These are phyloP conservation scores for Aphidoletes aphidimyza DNA, from an alignment of 2,888 invertebrate species.

Conservation along the genomic window DNA sequence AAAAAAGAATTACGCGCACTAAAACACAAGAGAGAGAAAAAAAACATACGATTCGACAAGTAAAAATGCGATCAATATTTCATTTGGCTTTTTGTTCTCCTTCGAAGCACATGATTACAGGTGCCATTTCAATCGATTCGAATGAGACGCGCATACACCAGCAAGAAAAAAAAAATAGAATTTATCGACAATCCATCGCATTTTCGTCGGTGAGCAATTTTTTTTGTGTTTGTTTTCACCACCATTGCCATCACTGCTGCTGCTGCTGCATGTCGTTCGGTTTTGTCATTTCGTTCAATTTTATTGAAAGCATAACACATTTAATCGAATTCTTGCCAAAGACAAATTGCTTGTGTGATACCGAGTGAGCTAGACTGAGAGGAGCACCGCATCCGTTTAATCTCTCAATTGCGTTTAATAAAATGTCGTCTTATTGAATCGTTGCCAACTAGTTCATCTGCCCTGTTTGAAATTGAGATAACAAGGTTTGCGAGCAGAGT, in stretches of 20 bases:
- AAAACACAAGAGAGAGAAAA: not conserved
- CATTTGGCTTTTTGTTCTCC: constrained; percentile 4
- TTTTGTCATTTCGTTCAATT: constrained; percentile 46
- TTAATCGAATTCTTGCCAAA: constrained; percentile 47
- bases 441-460: constrained; percentile 42
- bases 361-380: constrained; percentile 10
- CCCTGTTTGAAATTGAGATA: not conserved
- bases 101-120: constrained; percentile 1
- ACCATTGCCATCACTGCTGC: too few species aligned
- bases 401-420: constrained; percentile 36
- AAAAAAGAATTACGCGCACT: too few species aligned
- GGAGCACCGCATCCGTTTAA: constrained; percentile 25
- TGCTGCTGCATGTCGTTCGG: not conserved
- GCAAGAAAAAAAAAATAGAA: not conserved
- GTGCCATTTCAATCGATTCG: not conserved
- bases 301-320: constrained; percentile 49
- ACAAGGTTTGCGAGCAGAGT: constrained; percentile 36
- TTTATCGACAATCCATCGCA: constrained; percentile 14
- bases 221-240: not conserved
- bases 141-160: not conserved
- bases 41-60: not conserved
- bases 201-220: not conserved
- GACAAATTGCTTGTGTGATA: constrained; percentile 47
- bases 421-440: constrained; percentile 38
- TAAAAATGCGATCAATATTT: constrained; percentile 38